These are phyloP conservation scores for Campylomormyrus tamandua DNA, from an alignment of 2,113 vertebrate species.

Conservation along the genomic window DNA sequence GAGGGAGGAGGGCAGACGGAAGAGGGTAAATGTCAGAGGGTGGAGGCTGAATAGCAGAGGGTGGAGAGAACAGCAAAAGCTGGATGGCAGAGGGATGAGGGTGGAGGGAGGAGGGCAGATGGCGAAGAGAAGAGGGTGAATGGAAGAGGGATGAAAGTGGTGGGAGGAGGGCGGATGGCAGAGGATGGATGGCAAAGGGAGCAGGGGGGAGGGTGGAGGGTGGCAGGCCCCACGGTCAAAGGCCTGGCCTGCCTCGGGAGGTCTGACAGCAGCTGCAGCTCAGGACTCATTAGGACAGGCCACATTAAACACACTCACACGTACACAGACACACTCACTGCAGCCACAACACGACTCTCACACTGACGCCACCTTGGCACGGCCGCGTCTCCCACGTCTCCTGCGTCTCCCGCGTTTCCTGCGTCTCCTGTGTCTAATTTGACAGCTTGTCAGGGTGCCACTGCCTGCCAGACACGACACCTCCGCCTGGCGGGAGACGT, in stretches of 20 bases:
- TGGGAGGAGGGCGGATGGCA: not conserved
- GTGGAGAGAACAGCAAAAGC: not conserved
- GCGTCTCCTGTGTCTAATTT: slow-evolving; percentile 70
- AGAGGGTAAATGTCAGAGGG: not conserved
- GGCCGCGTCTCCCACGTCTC: slow-evolving; percentile 68
- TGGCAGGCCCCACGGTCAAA: slow-evolving; percentile 21
- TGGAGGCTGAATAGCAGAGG: not conserved
- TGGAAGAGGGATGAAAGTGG: not conserved
- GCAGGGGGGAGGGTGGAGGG: not conserved
- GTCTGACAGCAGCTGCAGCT: slow-evolving; percentile 40
- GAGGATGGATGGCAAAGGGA: not conserved
- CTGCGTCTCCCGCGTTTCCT: slow-evolving; percentile 68
- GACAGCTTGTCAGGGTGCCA: slow-evolving; percentile 68
- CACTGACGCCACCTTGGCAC: slow-evolving; percentile 51
- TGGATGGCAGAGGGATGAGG: not conserved
- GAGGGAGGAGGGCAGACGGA: slow-evolving; percentile 8
- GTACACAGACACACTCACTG: slow-evolving; percentile 5
- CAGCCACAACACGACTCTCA: slow-evolving; percentile 37
- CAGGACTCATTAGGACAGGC: slow-evolving; percentile 42
- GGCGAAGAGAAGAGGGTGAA: too few relatives aligned
- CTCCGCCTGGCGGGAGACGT: slow-evolving; percentile 60
- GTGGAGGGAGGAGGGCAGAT: too few relatives aligned
- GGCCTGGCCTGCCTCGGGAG: slow-evolving; percentile 23
- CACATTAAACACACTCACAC: slow-evolving; percentile 31
- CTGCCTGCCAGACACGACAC: slow-evolving; percentile 66